These are phyloP conservation scores for Bellardia pandia DNA, from an alignment of 2,888 invertebrate species.

Conservation along the genomic window DNA sequence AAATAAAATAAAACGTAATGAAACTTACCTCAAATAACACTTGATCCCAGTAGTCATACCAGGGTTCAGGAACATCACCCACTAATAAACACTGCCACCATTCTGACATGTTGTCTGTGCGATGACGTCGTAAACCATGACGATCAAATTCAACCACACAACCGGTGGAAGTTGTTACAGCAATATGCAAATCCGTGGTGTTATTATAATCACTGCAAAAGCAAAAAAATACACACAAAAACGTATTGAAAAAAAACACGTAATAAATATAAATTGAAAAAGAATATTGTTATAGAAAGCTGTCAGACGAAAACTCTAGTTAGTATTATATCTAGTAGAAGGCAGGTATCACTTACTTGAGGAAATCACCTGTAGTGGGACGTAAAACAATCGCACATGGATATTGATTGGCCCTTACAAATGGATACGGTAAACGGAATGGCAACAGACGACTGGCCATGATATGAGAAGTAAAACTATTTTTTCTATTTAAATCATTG, in stretches of 20 bases:
- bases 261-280: conserved; percentile 29
- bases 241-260: not conserved
- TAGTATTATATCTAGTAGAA: not conserved
- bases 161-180: conserved; percentile 92
- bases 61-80: conserved; percentile 87
- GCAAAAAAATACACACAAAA: conserved; percentile 30
- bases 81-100: conserved; percentile 90
- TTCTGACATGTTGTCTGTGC: conserved; percentile 81
- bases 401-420: conserved; percentile 91
- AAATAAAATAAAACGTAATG: not conserved
- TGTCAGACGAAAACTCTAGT: conserved; percentile 8
- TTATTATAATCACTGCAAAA: conserved; percentile 90
- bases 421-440: conserved; percentile 94
- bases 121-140: conserved; percentile 87
- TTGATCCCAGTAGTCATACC: conserved; percentile 90
- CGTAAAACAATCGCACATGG: conserved; percentile 93
- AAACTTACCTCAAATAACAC: conserved; percentile 86
- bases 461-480: conserved; percentile 55
- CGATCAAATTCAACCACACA: conserved; percentile 93
- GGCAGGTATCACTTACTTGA: conserved; percentile 87
- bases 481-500: conserved; percentile 53
- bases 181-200: conserved; percentile 94
- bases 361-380: conserved; percentile 94
- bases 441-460: conserved; percentile 86
- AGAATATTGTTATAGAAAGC: not conserved